Conservation (phyloP, 1,140 invertebrate genomes). For the Saccostrea cuccullata region DNA sequence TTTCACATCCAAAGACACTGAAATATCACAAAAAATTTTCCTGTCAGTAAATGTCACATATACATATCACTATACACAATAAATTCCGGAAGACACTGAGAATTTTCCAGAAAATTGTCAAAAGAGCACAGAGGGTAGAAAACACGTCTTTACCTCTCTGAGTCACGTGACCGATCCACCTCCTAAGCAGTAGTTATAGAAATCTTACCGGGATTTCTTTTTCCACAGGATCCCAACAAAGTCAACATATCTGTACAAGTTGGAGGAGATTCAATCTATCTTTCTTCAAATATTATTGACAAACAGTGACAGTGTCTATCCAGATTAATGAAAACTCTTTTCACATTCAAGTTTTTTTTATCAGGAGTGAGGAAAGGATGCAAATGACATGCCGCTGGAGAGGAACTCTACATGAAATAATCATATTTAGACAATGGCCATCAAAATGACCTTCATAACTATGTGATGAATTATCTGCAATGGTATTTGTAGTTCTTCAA, state of each 20-base stretch:
- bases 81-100: too few species aligned
- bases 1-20: too few species aligned
- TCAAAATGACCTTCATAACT: constrained; percentile 42
- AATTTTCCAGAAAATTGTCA: too few species aligned
- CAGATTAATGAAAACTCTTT: neutral
- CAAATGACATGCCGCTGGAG: neutral
- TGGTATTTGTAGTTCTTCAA: constrained; percentile 47
- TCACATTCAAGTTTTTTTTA: neutral
- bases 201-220: too few species aligned
- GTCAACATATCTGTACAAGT: constrained; percentile 20
- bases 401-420: neutral
- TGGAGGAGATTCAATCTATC: neutral
- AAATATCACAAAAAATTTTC: too few species aligned
- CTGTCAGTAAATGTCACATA: too few species aligned
- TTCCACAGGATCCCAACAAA: neutral
- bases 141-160: too few species aligned
- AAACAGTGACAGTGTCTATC: neutral
- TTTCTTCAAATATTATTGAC: neutral
- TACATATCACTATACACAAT: too few species aligned
- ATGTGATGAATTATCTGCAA: constrained; percentile 47
- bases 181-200: too few species aligned
- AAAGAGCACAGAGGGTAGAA: too few species aligned
- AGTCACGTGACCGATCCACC: too few species aligned
- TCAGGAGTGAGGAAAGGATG: neutral
- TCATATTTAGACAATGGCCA: neutral